Evolutionary conservation across 2,888 invertebrate genomes (phyloP), one percentile per base, ranked within the genome.

Genomic region (Koerneria pararmatus): DNA sequence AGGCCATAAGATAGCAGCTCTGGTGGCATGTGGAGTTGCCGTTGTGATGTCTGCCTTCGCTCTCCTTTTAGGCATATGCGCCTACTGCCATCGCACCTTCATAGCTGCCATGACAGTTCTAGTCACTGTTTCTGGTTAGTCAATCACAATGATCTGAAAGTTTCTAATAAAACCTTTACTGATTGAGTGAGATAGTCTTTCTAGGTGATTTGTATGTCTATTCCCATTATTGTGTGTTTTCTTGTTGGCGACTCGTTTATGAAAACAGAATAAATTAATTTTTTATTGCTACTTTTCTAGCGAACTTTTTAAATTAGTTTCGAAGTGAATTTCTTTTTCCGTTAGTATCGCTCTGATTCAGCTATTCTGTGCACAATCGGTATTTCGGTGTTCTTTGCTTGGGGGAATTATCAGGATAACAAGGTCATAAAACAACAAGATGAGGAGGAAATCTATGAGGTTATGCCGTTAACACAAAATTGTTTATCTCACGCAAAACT

Each of bases 1-100:
- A 80, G 80, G 79, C 37, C 80, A 80, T 78, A 82, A 82, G 70
- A 78, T 82, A 19, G 80, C 81, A 0, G 76, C 80, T 3, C 57
- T 82, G 11, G 70, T 73, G 0, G 81, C 78, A 3, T 71, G 77
- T 8, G 75, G 75, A 6, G 74, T 78, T 19, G 72, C 74, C 5
- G 73, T 77, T 6, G 57, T 78, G 22, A 74, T 76, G 41, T 71
- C 80, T 15, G 71, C 69, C 24, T 37, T 29, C 22, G 64, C 69
- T 1, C 31, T 76, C 5, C 54, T 78, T 22, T 58, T 76, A 49
- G 71, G 78, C 19, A 69, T 80, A 11, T 76, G 74, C 53, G 70
- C 72, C 4, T 76, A 72, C 62, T 76, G 76, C 56, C 76, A 76
- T 68, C 61, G 76, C 34, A 75, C 70, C 11, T 76, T 75, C 53